Evolutionary conservation across 35 echinoderm and acorn worm species (phyloP).

Genomic region (Amphiura filiformis): DNA sequence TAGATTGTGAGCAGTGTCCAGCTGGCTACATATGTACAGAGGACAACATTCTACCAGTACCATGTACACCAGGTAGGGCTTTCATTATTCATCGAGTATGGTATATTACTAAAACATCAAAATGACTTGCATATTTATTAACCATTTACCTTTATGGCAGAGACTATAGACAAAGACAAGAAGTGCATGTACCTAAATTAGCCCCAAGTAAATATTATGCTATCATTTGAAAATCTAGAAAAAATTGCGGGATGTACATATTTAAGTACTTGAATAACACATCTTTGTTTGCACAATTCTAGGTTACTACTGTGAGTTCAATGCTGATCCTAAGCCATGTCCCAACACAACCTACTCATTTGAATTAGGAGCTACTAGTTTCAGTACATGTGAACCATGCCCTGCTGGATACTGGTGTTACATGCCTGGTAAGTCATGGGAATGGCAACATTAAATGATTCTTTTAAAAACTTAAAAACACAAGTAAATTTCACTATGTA

Average conservation of each 20-base stretch:
- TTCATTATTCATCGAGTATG: background rate
- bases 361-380: constrained; percentile 68
- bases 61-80: constrained; percentile 80
- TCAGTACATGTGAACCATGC: constrained; percentile 81
- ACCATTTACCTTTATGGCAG: too few species aligned
- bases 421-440: constrained; percentile 27
- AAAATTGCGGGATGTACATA: too few species aligned
- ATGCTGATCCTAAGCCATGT: constrained; percentile 56
- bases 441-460: too few species aligned
- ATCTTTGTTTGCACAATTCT: background rate
- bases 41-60: constrained; percentile 62
- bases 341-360: constrained; percentile 80
- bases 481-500: too few species aligned
- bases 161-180: too few species aligned
- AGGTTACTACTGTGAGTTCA: constrained; percentile 98
- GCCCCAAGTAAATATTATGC: too few species aligned
- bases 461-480: too few species aligned
- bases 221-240: too few species aligned
- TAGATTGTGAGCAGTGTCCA: constrained; percentile 80
- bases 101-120: too few species aligned
- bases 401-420: constrained; percentile 90
- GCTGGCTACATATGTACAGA: constrained; percentile 88
- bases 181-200: too few species aligned
- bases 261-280: too few species aligned
- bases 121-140: too few species aligned